These are phyloP conservation scores for Esperia sulphurella DNA, from an alignment of 2,888 invertebrate species.

Conservation along the genomic window DNA sequence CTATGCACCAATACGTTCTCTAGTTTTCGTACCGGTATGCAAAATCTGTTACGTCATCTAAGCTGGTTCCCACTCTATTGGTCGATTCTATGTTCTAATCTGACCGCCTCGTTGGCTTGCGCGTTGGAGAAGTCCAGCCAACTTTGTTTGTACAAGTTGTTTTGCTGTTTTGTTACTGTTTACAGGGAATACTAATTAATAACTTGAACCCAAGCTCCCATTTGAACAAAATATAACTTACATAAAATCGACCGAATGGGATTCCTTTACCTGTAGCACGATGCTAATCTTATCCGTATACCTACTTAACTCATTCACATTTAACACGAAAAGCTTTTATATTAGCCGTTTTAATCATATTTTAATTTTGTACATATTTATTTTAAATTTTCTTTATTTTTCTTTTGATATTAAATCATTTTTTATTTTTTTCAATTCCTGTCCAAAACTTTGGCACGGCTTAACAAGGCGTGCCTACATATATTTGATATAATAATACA, in stretches of 20 bases:
- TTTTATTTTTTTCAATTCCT: constrained; percentile 52
- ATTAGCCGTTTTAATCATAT: constrained; percentile 26
- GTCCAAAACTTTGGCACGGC: constrained; percentile 42
- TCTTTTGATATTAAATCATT: constrained; percentile 26
- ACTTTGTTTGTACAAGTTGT: too few relatives aligned
- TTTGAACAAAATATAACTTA: too few relatives aligned
- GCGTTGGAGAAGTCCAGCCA: too few relatives aligned
- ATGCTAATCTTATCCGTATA: constrained; percentile 6
- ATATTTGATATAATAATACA: constrained; percentile 5
- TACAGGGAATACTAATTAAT: too few relatives aligned
- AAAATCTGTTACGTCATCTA: background rate
- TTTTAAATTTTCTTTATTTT: constrained; percentile 28
- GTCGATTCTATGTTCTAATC: too few relatives aligned
- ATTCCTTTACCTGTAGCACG: background rate
- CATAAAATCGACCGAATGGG: background rate
- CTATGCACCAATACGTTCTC: constrained; percentile 57
- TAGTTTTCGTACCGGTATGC: constrained; percentile 23
- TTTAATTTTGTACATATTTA: constrained; percentile 44
- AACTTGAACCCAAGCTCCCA: too few relatives aligned
- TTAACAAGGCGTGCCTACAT: constrained; percentile 16
- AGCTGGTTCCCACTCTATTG: too few relatives aligned
- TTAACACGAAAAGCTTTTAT: constrained; percentile 29
- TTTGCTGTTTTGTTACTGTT: too few relatives aligned
- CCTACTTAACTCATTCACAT: constrained; percentile 10
- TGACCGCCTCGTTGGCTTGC: too few relatives aligned